Percentiles rank a stretch among this genome's conserved stretches.
Evolutionary conservation across 1,140 invertebrate species (phyloP).

Genomic region (Pseudomyrmex pallidus): DNA sequence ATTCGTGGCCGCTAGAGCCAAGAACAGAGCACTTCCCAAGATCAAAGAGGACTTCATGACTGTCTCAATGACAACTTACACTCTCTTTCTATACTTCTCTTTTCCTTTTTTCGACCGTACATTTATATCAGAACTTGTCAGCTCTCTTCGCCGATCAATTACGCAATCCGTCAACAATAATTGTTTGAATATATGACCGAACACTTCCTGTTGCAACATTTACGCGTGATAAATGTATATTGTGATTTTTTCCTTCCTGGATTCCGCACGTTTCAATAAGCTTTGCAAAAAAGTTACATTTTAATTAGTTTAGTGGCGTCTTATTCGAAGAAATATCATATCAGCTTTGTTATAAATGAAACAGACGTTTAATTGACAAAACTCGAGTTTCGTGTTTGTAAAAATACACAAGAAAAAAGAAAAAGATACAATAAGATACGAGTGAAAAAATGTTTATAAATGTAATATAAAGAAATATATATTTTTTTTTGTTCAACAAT

Average conservation of each 20-base stretch:
- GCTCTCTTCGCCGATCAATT: conserved; percentile 2
- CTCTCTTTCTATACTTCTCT: conserved; percentile 14
- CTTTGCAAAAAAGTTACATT: background rate
- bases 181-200: conserved; percentile 33
- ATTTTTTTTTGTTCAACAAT: no score
- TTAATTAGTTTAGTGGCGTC: conserved; percentile 14
- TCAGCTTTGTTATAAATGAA: conserved; percentile 9
- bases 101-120: conserved; percentile 3
- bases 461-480: no score
- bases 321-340: background rate
- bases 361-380: background rate
- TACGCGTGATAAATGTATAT: conserved; percentile 3
- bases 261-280: conserved; percentile 21
- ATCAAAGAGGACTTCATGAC: conserved; percentile 54
- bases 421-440: no score
- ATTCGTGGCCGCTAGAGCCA: conserved; percentile 7
- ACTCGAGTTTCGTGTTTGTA: conserved; percentile 29
- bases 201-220: conserved; percentile 49
- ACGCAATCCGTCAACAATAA: conserved; percentile 42
- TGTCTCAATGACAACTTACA: background rate
- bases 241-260: conserved; percentile 42
- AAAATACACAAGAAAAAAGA: no score
- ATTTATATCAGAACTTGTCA: conserved; percentile 47
- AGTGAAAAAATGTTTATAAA: no score
- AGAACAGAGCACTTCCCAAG: conserved; percentile 1